phyloP scores from a whole-genome alignment of 2,113 vertebrate species.

The Hippocampus comes region DNA sequence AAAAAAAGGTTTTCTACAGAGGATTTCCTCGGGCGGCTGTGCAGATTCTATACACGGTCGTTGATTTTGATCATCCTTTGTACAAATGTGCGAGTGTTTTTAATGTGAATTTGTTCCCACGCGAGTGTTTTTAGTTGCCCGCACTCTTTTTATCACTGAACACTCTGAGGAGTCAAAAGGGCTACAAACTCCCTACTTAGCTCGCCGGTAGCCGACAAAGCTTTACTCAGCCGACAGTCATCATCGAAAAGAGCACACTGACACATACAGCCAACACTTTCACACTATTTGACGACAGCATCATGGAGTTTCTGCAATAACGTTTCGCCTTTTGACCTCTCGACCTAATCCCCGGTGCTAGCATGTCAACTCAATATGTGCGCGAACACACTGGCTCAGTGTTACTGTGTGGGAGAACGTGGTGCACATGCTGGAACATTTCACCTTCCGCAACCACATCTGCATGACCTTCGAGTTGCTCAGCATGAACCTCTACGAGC shows the following conservation, averaged over 20 bases:
- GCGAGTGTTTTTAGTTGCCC: slow-evolving; percentile 45
- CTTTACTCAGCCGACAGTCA: slow-evolving; percentile 11
- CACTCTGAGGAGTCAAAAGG: slow-evolving; percentile 51
- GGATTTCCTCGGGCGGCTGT: slow-evolving; percentile 50
- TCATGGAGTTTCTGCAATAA: slow-evolving; percentile 41
- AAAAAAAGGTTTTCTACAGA: slow-evolving; percentile 62
- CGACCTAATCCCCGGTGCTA: slow-evolving; percentile 32
- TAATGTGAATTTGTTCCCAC: slow-evolving; percentile 46
- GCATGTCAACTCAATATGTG: slow-evolving; percentile 42
- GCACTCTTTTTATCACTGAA: slow-evolving; percentile 43
- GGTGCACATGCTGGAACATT: slow-evolving; percentile 96
- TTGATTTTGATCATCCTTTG: slow-evolving; percentile 56
- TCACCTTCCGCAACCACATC: slow-evolving; percentile 97
- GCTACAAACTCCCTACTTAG: slow-evolving; percentile 54
- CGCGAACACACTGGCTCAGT: slow-evolving; percentile 30
- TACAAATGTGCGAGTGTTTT: slow-evolving; percentile 57
- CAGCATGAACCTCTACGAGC: slow-evolving; percentile 96
- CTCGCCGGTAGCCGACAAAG: slow-evolving; percentile 21
- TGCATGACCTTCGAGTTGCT: slow-evolving; percentile 98
- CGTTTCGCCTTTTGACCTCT: slow-evolving; percentile 18
- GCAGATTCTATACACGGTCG: slow-evolving; percentile 48
- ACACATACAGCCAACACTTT: slow-evolving; percentile 16
- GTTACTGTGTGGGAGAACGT: slow-evolving; percentile 75
- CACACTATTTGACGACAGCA: slow-evolving; percentile 13
- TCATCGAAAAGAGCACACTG: slow-evolving; percentile 12